Conservation (phyloP, 2,113 vertebrate species). For the Leptobrachium ailaonicum region DNA sequence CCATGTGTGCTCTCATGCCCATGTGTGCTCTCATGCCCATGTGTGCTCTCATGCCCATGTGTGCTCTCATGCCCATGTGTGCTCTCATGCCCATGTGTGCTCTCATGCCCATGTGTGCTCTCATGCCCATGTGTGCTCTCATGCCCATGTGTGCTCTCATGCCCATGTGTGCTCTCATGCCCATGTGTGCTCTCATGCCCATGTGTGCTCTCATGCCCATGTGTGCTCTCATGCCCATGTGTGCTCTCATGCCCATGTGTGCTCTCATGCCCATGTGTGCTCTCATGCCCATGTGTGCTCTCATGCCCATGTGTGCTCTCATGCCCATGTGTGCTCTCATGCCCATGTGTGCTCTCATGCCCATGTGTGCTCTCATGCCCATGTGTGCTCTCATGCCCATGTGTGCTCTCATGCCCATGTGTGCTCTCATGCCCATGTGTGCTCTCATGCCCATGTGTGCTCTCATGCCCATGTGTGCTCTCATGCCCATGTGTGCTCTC, state of each 20-base stretch:
- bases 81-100: slow-evolving; percentile 24
- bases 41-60: slow-evolving; percentile 35
- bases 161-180: slow-evolving; percentile 35
- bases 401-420: slow-evolving; percentile 23
- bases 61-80: slow-evolving; percentile 35
- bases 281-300: slow-evolving; percentile 31
- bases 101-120: slow-evolving; percentile 18
- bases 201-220: slow-evolving; percentile 16
- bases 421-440: slow-evolving; percentile 16
- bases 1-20: slow-evolving; percentile 4
- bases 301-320: slow-evolving; percentile 27
- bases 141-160: slow-evolving; percentile 34
- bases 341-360: too few species aligned
- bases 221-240: too few species aligned
- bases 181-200: slow-evolving; percentile 27
- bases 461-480: slow-evolving; percentile 29
- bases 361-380: slow-evolving; percentile 40
- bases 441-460: too few species aligned
- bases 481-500: slow-evolving; percentile 38
- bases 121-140: too few species aligned
- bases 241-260: slow-evolving; percentile 23
- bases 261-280: slow-evolving; percentile 39
- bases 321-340: slow-evolving; percentile 7
- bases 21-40: slow-evolving; percentile 25
- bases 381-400: slow-evolving; percentile 30